These are phyloP conservation scores for Centruroides vittatus DNA, from an alignment of 1,140 invertebrate species.

Conservation along the genomic window DNA sequence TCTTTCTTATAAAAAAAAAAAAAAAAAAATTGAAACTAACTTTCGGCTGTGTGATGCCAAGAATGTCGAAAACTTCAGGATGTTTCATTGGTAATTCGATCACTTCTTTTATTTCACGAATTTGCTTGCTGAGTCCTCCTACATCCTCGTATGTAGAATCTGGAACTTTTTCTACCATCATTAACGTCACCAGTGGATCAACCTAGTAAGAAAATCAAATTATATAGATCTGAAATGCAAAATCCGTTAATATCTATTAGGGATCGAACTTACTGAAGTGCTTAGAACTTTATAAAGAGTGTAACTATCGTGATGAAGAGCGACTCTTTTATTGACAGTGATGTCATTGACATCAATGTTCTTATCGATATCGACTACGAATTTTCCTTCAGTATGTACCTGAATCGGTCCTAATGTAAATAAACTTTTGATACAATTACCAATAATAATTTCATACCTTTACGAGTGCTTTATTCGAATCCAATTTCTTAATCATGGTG, in stretches of 20 bases:
- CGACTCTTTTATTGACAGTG: constrained; percentile 91
- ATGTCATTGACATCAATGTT: constrained; percentile 94
- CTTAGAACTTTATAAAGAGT: constrained; percentile 88
- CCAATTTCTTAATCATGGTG: constrained; percentile 98
- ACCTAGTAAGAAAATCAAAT: constrained; percentile 39
- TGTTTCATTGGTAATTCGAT: constrained; percentile 98
- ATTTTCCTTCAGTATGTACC: constrained; percentile 89
- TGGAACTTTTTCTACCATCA: constrained; percentile 60
- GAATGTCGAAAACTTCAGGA: constrained; percentile 94
- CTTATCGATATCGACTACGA: constrained; percentile 97
- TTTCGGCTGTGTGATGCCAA: constrained; percentile 94
- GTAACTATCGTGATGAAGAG: constrained; percentile 94
- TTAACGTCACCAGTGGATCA: constrained; percentile 91
- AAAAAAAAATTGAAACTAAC: too few relatives aligned
- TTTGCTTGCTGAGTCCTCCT: constrained; percentile 95
- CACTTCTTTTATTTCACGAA: constrained; percentile 99
- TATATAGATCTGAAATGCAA: constrained; percentile 73
- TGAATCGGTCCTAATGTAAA: too few relatives aligned
- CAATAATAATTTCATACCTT: constrained; percentile 52
- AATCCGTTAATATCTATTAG: constrained; percentile 25
- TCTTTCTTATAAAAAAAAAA: constrained; percentile 14
- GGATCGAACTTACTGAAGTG: constrained; percentile 61
- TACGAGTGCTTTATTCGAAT: constrained; percentile 97
- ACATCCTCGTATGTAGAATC: constrained; percentile 99
- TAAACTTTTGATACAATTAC: too few relatives aligned